Evolutionary conservation across 2,113 vertebrate genomes (phyloP), one percentile per base, ranked within the genome.

Genomic region (Psilopsiagon aurifrons): DNA sequence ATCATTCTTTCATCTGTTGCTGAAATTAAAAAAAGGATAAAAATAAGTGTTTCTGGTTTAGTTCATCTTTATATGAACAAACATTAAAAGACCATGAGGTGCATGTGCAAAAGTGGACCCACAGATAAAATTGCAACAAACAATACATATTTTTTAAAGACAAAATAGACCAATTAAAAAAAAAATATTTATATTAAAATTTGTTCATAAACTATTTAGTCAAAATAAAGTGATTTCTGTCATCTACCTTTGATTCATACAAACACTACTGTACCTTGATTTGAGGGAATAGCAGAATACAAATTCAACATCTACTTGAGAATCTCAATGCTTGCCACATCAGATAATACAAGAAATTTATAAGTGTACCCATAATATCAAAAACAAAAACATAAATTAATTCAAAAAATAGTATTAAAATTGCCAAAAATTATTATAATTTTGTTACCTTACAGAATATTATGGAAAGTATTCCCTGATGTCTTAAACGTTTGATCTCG

Each of bases 371-470:
- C 8, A 25, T 66, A 83, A 62, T 41, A 95, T 28, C 11, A 20
- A 76, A 88, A 96, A 92, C 66, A 6, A 82, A 91, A 73, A 5
- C 31, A 88, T 16, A 86, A 95, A 83, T 41, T 0, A 86, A 77
- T 68, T 39, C 51, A 0, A 31, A 60, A 28, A 67, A 35, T 77
- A 59, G 5, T 25, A 87, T 37, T 31, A 62, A 24, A 29, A 8
- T 8, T 79, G 5, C 7, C 23, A 35, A 80, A 41, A 71, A 77
- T 74, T 57, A 70, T 60, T 67, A 52, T 68, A 49, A 67, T 84
- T 83, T 76, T 29, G 59, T 62, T 81, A 73, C 7, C 8, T 54
- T 69, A 39, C 18, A 41, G 5, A 62, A 39, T 67, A 77, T 84
- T 88, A 8, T 49, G 33, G 62, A 82, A 62, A 24, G 13, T 27